phyloP scores from a whole-genome alignment of 2,888 invertebrate species.

The Acronicta aceris region DNA sequence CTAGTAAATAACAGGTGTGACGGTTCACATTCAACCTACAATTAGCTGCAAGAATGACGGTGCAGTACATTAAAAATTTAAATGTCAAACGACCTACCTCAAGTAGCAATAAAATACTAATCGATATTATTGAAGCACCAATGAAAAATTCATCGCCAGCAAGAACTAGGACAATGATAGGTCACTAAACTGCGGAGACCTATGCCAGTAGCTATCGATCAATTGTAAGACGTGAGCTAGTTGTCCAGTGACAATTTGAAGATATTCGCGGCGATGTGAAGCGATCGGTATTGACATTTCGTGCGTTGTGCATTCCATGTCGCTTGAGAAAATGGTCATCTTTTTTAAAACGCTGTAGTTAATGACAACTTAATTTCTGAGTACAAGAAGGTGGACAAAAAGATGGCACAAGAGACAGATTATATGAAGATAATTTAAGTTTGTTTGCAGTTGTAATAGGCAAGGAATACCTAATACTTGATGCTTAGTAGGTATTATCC shows the following conservation, averaged over 20 bases:
- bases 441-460: too few species aligned
- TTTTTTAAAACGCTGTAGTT: too few species aligned
- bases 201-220: slow-evolving; percentile 26
- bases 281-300: not conserved
- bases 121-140: slow-evolving; percentile 37
- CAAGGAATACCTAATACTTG: too few species aligned
- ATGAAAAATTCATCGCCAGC: slow-evolving; percentile 48
- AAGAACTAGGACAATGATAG: slow-evolving; percentile 33
- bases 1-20: slow-evolving; percentile 19
- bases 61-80: slow-evolving; percentile 31
- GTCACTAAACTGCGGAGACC: slow-evolving; percentile 29
- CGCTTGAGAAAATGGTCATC: too few species aligned
- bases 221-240: slow-evolving; percentile 21
- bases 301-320: not conserved
- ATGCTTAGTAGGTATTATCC: too few species aligned
- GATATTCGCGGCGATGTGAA: slow-evolving; percentile 1
- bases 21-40: slow-evolving; percentile 28
- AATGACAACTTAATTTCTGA: too few species aligned
- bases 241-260: slow-evolving; percentile 4
- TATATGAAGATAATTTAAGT: too few species aligned
- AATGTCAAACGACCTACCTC: slow-evolving; percentile 43
- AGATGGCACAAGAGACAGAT: too few species aligned
- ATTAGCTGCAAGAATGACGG: slow-evolving; percentile 29
- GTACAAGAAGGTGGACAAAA: too few species aligned
- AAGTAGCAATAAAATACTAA: slow-evolving; percentile 14